Conservation (phyloP, 2,888 invertebrate genomes). For the Phengaris arion region DNA sequence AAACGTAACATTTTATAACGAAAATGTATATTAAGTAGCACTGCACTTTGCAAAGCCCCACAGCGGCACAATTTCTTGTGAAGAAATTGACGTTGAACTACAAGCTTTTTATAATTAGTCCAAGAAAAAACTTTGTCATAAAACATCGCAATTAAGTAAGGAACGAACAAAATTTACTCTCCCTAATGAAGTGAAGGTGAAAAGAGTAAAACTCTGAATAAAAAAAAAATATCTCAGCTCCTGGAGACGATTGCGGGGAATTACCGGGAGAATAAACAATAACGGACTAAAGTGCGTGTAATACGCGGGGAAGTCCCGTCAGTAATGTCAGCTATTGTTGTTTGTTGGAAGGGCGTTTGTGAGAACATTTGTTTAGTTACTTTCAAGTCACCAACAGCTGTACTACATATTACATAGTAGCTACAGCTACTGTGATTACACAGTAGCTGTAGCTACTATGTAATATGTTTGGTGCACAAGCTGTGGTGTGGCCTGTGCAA, state of each 20-base stretch:
- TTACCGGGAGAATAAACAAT: not conserved
- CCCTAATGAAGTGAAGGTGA: conserved; percentile 4
- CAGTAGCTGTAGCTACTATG: no score
- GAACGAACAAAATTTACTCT: not conserved
- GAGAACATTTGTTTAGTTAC: no score
- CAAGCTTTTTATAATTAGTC: not conserved
- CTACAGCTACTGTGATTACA: no score
- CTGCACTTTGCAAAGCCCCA: no score
- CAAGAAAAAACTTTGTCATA: conserved; percentile 1
- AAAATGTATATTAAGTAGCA: not conserved
- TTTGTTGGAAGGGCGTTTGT: not conserved
- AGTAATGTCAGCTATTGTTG: not conserved
- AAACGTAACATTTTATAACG: not conserved
- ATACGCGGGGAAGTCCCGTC: not conserved
- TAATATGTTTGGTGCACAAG: no score
- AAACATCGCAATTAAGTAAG: not conserved
- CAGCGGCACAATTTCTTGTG: not conserved
- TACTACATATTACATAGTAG: no score
- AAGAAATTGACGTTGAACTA: not conserved
- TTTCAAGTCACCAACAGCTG: not conserved
- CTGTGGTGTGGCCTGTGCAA: no score
- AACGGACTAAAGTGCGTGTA: not conserved
- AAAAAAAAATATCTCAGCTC: not conserved
- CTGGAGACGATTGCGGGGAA: not conserved
- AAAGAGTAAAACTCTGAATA: not conserved